Base-by-base conservation (phyloP, 1,140 invertebrate species). In the Oncopeltus fasciatus region DNA sequence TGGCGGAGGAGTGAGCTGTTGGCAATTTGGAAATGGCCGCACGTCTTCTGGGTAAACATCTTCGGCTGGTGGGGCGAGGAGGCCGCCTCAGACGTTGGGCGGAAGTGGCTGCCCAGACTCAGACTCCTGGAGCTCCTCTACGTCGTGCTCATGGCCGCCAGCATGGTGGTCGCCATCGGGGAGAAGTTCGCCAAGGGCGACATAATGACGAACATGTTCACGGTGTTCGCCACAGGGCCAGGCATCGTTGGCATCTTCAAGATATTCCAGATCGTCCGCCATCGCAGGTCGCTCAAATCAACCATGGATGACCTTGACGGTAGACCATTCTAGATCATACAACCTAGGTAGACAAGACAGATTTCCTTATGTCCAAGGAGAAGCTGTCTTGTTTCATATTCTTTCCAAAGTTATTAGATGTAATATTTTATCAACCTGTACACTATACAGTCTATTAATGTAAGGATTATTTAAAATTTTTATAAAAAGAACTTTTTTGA, bases 41-140 rank as follows among this genome's bases (percentile, higher is more conserved):
- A 53, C 49, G 26, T 53, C 16, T 53, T 53, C 49, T 53, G 49
- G 49, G 21, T 53, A 24, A 53, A 53, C 24, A 53, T 53, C 12
- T 53, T 53, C n/a, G 49, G 49, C 20, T 53, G 18, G 20, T 53
- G 49, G 49, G 24, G 18, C 24, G 49, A 53, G 49, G 18, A 53
- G 2, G 49, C 49, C 18, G 16, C 5, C 2, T 24, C 49, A 11
- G 20, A 21, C 5, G 16, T 26, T 14, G 18, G 14, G 2, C 2
- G 49, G n/a, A 53, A 4, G 12, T 53, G 49, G 49, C 12, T 53
- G 21, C 14, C 49, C 1, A 53, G 49, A 26, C 24, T 24, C 20
- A 21, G 49, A 14, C 14, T 26, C 12, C 4, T 53, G 12, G 3
- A 9, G 4, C 24, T 18, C 24, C 14, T 53, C 1, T 26, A 53